Evolutionary conservation across 2,113 vertebrate species (phyloP), one percentile per base, ranked within the genome.

Genomic region (Polypterus bichir): DNA sequence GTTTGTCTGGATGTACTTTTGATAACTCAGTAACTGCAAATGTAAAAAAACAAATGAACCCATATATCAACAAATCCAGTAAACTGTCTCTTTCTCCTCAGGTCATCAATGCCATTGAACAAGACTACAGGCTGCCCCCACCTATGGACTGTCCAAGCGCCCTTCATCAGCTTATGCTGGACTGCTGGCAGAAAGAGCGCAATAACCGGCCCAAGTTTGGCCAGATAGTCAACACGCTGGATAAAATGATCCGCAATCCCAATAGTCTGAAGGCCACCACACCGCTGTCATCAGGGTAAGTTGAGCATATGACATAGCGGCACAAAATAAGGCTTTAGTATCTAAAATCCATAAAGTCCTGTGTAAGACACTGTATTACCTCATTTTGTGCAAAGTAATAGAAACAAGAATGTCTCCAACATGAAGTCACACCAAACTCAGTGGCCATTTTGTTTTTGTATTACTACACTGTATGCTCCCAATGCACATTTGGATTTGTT

Each of bases 221-320:
- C 64, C 93, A 95, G 72, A 97, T 91, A 44, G 94, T 97, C 72
- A 92, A 89, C 81, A 97, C 88, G 4, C 74, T 97, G 65, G 94
- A 97, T 74, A 97, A 97, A 78, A 93, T 96, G 94, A 97, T 97
- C 79, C 88, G 94, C 52, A 97, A 96, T 69, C 94, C 94, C 0
- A 91, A 86, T 80, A 94, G 83, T 70, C 84, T 97, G 77, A 97
- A 97, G 83, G 89, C 91, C 75, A 90, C 87, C 78, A 93, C 92
- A 0, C 92, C 93, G 0, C 85, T 92, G 47, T 92, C 92, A 49
- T 96, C 94, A 48, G 91, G 92, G 94, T 97, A 80, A 0, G 81
- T 27, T 27, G 27, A 58, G 51, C 54, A 54, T 46, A 47, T 45
- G 45, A 27, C 1, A 11, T 46, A 46, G 10, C 10, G 9, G 10